phyloP scores from a whole-genome alignment of 2,797 vertebrate species.

The Knipowitschia caucasica region DNA sequence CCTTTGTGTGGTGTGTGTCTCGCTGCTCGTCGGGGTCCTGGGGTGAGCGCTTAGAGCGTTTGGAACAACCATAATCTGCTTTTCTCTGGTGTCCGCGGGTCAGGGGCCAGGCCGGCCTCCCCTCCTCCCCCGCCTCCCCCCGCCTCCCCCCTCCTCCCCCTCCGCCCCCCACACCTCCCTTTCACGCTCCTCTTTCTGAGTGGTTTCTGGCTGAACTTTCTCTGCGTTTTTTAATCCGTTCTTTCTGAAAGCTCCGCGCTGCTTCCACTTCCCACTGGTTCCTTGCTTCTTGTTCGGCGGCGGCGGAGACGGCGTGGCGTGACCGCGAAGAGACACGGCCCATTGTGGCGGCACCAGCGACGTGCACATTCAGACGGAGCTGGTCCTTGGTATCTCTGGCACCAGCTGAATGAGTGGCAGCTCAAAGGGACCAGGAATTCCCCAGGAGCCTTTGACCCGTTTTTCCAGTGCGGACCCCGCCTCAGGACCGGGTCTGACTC shows the following conservation, averaged over 20 bases:
- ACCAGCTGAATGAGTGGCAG: slow-evolving; percentile 63
- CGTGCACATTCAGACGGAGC: slow-evolving; percentile 52
- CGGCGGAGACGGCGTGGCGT: slow-evolving; percentile 59
- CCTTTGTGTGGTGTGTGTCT: slow-evolving; percentile 30
- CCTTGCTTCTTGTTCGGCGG: slow-evolving; percentile 16
- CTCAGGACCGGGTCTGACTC: slow-evolving; percentile 17
- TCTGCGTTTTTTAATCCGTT: slow-evolving; percentile 48
- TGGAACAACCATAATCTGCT: slow-evolving; percentile 82
- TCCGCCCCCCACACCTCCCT: slow-evolving; percentile 39
- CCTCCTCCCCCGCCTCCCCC: slow-evolving; percentile 40
- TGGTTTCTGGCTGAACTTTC: slow-evolving; percentile 64
- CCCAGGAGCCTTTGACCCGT: slow-evolving; percentile 68
- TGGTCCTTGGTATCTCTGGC: slow-evolving; percentile 66
- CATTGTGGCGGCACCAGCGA: slow-evolving; percentile 64
- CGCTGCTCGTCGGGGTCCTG: slow-evolving; percentile 69
- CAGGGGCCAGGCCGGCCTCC: slow-evolving; percentile 69
- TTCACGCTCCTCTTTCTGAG: slow-evolving; percentile 46
- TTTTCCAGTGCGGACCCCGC: slow-evolving; percentile 45
- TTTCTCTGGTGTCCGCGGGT: slow-evolving; percentile 77
- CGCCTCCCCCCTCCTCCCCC: slow-evolving; percentile 43
- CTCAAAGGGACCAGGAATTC: slow-evolving; percentile 70
- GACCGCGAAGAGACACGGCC: slow-evolving; percentile 63
- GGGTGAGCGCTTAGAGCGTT: slow-evolving; percentile 79
- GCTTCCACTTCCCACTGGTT: slow-evolving; percentile 36
- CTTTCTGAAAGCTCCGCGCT: slow-evolving; percentile 40